Base-by-base conservation (phyloP, 2,113 vertebrate genomes). In the Craseonycteris thonglongyai region DNA sequence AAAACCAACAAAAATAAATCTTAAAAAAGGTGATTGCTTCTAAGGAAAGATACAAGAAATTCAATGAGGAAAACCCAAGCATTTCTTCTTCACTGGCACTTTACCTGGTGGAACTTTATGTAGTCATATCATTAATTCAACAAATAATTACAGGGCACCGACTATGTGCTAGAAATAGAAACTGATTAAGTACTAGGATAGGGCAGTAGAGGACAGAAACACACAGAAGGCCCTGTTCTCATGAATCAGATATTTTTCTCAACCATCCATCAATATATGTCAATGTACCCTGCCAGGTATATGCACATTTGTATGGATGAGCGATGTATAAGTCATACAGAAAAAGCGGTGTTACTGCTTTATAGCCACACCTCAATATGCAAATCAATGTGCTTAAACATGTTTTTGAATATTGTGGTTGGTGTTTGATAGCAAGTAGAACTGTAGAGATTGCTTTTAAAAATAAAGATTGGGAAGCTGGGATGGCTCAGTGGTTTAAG, bases 301-400 rank as follows among this genome's bases (percentile, higher is more conserved):
- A 61, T 90, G 63, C 26, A 54, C 5, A 2, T 49, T 75, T 65
- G 54, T 30, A 33, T 30, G 19, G 40, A 76, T 86, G 56, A 94
- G 38, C 28, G 33, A 75, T 21, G 18, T 2, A 21, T 80, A 87
- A 79, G 15, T 63, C 65, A 95, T 40, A 71, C 13, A 76, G 54
- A 68, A 92, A 87, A 63, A 69, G 28, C 14, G 10, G 33, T 49
- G 19, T 45, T 78, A 47, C 63, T 81, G 90, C 81, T 94, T 86
- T 84, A 51, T 18, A 54, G 49, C 51, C 66, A 82, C 63, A 91
- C 49, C 79, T 85, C 38, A 83, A 5, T 72, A 69, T 59, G 56
- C 59, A 66, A 69, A 89, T 86, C 30, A 82, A 75, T 54, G 38
- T 82, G 86, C 68, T 93, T 88, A 82, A 94, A 94, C 86, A 93